Base-by-base conservation (phyloP, 2,888 invertebrate genomes). In the Vannuccia rotundouncinata region DNA sequence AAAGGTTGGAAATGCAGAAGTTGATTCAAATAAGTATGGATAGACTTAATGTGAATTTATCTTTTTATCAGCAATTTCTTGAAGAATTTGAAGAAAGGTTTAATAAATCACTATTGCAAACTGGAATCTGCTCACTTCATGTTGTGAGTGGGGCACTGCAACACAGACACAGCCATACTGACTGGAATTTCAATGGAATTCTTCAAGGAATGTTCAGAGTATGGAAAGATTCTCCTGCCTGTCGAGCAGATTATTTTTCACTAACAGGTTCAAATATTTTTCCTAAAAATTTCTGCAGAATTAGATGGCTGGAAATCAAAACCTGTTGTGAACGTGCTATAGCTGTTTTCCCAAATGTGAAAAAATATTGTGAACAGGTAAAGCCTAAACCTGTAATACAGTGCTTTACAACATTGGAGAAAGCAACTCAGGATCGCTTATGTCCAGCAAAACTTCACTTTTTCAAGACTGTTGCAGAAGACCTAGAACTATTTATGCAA, bases 11-110 rank as follows among this genome's bases (percentile, higher is more conserved):
- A 5, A 66, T 66, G 5, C 2, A 5, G 28, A 75, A 75, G 75
- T 29, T 75, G 2, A 2, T 75, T 5, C 75, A 75, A 28, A 29
- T 75, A 5, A 75, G 75, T 28, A 75, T 75, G 75, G 75, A 75
- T 5, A 29, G 75, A 1, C 75, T 29, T 29, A 75, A 25, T 75
- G 75, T 75, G 17, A 75, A 75, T 28, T n/a, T 29, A 5, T 5
- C 13, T 2, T 29, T 30, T 75, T 75, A 29, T 30, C 2, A 27
- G 2, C 25, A 29, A 10, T 29, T 75, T 30, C 2, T 29, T 2
- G 25, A 75, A 28, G 25, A 28, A n/a, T 30, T 2, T 75, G 29
- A 75, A n/a, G 1, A 28, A 13, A 5, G 5, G 66, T 66, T n/a
- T 28, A n/a, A 75, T 25, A 75, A 29, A 29, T 5, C 2, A 28